Percentiles rank a stretch among this genome's conserved stretches.
Conservation (phyloP, 2,888 invertebrate genomes). For the Drepanosiphum platanoidis region DNA sequence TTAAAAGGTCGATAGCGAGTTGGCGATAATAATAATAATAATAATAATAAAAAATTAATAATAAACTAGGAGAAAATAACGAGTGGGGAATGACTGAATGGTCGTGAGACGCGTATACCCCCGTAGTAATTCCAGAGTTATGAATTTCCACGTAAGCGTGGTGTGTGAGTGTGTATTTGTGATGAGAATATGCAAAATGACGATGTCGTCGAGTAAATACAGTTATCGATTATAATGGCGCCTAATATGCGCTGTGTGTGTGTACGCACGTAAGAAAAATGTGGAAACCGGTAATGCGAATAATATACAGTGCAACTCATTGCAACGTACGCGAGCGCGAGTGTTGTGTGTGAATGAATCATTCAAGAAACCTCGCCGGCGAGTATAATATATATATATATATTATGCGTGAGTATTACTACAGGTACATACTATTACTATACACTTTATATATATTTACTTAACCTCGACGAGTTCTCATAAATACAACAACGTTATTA, state of each 20-base stretch:
- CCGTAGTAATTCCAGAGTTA: too few species aligned
- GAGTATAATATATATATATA: background rate
- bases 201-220: too few species aligned
- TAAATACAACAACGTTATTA: conserved; percentile 20
- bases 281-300: conserved; percentile 41
- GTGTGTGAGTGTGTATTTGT: too few species aligned
- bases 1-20: too few species aligned
- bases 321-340: background rate
- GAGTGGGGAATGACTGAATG: too few species aligned
- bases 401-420: too few species aligned
- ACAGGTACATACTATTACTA: background rate
- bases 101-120: too few species aligned
- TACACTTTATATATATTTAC: conserved; percentile 27
- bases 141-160: too few species aligned
- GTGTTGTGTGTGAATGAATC: conserved; percentile 24
- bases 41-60: too few species aligned
- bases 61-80: background rate
- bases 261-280: background rate
- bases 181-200: background rate
- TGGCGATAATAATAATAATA: too few species aligned
- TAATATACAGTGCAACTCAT: conserved; percentile 28
- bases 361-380: conserved; percentile 35
- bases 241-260: background rate
- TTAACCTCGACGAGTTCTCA: conserved; percentile 26
- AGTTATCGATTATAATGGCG: background rate